Evolutionary conservation across 2,888 invertebrate species (phyloP).

Genomic region (Catocala fraxini): DNA sequence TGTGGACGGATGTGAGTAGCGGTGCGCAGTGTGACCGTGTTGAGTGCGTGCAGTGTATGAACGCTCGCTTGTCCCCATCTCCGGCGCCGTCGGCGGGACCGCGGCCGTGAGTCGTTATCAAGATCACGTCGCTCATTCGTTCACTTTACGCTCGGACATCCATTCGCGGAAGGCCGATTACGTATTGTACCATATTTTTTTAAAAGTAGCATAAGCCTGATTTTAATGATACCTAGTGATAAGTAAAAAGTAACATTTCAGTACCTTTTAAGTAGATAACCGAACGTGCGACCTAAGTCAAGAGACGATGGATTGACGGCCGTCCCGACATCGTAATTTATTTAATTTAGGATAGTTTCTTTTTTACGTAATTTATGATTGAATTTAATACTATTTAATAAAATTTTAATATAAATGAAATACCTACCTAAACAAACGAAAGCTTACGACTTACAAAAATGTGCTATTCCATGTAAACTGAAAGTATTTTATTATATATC

Average conservation of each 20-base stretch:
- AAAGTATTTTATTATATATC: slow-evolving; percentile 66
- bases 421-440: slow-evolving; percentile 65
- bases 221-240: slow-evolving; percentile 79
- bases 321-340: slow-evolving; percentile 88
- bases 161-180: slow-evolving; percentile 69
- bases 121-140: slow-evolving; percentile 86
- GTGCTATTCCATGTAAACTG: slow-evolving; percentile 72
- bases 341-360: slow-evolving; percentile 81
- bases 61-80: slow-evolving; percentile 87
- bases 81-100: slow-evolving; percentile 78
- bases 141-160: slow-evolving; percentile 83
- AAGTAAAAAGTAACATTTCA: slow-evolving; percentile 83
- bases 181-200: slow-evolving; percentile 86
- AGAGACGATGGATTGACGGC: slow-evolving; percentile 86
- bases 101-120: slow-evolving; percentile 83
- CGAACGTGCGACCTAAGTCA: slow-evolving; percentile 87
- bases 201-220: slow-evolving; percentile 82
- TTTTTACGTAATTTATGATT: slow-evolving; percentile 84
- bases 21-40: slow-evolving; percentile 62
- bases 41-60: slow-evolving; percentile 61
- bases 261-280: slow-evolving; percentile 87
- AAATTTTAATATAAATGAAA: slow-evolving; percentile 76
- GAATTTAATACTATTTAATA: slow-evolving; percentile 80
- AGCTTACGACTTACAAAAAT: slow-evolving; percentile 70
- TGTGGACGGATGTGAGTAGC: slow-evolving; percentile 78